Conservation (phyloP, 2,888 invertebrate species). For the Leucoma salicis region DNA sequence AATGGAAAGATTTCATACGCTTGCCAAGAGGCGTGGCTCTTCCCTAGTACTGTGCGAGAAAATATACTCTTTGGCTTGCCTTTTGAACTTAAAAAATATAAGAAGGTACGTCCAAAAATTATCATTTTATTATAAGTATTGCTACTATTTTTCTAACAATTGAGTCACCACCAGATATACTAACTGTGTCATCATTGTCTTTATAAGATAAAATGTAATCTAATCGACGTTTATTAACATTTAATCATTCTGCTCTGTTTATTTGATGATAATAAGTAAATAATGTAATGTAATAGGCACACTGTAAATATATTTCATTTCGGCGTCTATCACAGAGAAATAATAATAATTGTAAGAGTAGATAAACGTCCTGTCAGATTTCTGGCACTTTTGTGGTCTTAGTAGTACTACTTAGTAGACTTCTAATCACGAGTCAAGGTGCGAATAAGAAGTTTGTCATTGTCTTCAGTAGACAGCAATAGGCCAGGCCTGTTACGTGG, state of each 20-base stretch:
- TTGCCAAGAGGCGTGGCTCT: constrained; percentile 93
- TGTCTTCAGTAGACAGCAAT: too few relatives aligned
- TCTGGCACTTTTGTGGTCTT: too few relatives aligned
- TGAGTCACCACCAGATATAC: constrained; percentile 14
- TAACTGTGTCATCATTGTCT: constrained; percentile 12
- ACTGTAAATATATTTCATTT: too few relatives aligned
- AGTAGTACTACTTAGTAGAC: too few relatives aligned
- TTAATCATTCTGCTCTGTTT: neutral
- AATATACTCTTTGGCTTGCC: constrained; percentile 92
- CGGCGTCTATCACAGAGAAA: too few relatives aligned
- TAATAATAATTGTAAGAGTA: too few relatives aligned
- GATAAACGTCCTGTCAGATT: too few relatives aligned
- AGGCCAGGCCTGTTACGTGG: too few relatives aligned
- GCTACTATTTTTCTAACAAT: constrained; percentile 22
- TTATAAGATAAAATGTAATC: neutral
- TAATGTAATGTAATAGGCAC: neutral
- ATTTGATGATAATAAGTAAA: neutral
- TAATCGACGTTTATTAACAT: neutral
- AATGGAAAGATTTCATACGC: constrained; percentile 87
- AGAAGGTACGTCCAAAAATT: constrained; percentile 52
- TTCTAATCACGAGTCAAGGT: too few relatives aligned
- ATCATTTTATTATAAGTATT: constrained; percentile 20
- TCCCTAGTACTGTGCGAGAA: constrained; percentile 88
- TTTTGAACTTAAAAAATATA: constrained; percentile 83
- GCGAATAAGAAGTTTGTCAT: too few relatives aligned